Percentiles rank a stretch among this genome's conserved stretches.
Evolutionary conservation across 2,888 invertebrate species (phyloP).

Genomic region (Erebia aethiops): DNA sequence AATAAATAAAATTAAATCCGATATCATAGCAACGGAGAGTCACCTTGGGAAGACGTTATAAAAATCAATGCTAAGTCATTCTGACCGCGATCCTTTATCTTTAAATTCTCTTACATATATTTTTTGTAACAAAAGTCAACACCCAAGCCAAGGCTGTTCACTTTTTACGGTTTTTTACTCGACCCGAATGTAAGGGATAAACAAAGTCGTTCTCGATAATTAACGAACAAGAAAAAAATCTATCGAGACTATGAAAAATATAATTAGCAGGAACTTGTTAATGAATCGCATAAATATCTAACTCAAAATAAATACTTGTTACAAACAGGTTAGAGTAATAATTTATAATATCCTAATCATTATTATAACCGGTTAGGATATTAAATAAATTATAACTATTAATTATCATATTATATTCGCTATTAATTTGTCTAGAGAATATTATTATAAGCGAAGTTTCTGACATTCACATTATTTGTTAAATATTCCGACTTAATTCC

Average conservation of each 20-base stretch:
- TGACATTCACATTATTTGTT: not conserved
- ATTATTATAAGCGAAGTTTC: not conserved
- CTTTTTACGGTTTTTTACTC: conserved; percentile 39
- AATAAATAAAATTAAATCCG: conserved; percentile 11
- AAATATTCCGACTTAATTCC: conserved; percentile 1
- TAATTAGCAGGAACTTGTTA: conserved; percentile 14
- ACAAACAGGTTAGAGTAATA: no score
- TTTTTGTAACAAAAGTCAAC: conserved; percentile 39
- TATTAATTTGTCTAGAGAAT: not conserved
- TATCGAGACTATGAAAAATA: conserved; percentile 38
- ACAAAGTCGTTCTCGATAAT: conserved; percentile 35
- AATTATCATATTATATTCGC: not conserved
- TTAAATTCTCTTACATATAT: conserved; percentile 31
- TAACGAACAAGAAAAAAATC: conserved; percentile 33
- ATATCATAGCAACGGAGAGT: conserved; percentile 31
- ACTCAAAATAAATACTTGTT: conserved; percentile 35
- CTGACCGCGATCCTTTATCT: conserved; percentile 38
- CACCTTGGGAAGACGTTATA: conserved; percentile 41
- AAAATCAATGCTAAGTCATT: conserved; percentile 41
- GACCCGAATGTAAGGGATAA: conserved; percentile 35
- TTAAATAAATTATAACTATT: conserved; percentile 24
- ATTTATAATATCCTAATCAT: conserved; percentile 15
- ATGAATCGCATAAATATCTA: conserved; percentile 33
- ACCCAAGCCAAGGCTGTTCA: conserved; percentile 43
- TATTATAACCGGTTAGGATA: conserved; percentile 27